Conservation (phyloP, 2,113 vertebrate species). For the Lethenteron camtschaticum region DNA sequence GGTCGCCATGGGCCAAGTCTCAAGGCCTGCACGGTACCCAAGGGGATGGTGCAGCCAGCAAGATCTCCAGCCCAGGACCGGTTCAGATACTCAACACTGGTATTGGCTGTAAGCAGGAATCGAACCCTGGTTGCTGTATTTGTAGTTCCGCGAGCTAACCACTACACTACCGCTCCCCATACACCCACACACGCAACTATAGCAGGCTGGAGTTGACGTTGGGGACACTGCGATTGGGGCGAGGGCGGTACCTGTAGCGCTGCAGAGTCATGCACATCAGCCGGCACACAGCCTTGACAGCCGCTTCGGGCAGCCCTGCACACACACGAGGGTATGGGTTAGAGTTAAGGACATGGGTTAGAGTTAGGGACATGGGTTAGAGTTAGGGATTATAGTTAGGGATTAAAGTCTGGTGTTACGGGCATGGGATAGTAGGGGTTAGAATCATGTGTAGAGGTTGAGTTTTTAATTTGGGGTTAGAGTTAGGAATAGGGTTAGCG, state of each 20-base stretch:
- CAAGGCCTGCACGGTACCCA: too few relatives aligned
- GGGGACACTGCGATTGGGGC: not conserved
- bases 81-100: too few relatives aligned
- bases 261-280: conserved; percentile 83
- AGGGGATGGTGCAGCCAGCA: too few relatives aligned
- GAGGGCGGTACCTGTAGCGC: conserved; percentile 49
- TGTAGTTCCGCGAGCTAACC: too few relatives aligned
- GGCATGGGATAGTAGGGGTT: not conserved
- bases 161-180: too few relatives aligned
- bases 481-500: not conserved
- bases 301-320: conserved; percentile 54
- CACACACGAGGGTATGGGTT: conserved; percentile 4
- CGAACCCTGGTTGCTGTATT: too few relatives aligned
- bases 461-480: not conserved
- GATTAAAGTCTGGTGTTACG: not conserved
- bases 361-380: not conserved
- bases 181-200: too few relatives aligned
- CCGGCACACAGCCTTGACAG: conserved; percentile 76
- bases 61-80: too few relatives aligned
- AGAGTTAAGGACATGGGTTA: not conserved
- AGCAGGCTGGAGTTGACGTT: too few relatives aligned
- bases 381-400: not conserved
- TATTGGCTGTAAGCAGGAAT: too few relatives aligned
- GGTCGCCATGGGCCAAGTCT: too few relatives aligned
- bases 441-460: not conserved